phyloP scores from a whole-genome alignment of 2,113 vertebrate genomes.

The Struthio camelus region DNA sequence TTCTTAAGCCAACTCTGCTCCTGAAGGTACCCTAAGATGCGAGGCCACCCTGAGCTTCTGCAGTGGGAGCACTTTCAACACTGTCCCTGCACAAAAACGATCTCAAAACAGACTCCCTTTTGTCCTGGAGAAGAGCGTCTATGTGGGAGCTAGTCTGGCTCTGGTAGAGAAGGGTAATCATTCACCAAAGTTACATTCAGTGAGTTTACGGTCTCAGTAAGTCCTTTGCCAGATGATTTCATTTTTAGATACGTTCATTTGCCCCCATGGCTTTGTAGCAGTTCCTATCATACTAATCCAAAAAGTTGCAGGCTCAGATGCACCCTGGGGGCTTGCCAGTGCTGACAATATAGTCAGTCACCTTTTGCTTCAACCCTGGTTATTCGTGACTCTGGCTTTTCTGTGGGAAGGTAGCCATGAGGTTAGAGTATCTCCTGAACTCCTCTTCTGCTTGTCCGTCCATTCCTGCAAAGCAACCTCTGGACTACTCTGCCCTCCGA shows the following conservation, averaged over 20 bases:
- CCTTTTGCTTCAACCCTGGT: not conserved
- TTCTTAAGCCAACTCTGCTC: not conserved
- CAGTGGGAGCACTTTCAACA: not conserved
- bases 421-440: not conserved
- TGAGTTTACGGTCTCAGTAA: not conserved
- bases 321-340: not conserved
- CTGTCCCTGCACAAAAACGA: too few relatives aligned
- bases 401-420: rapidly evolving
- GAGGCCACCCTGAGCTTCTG: not conserved
- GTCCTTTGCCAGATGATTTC: not conserved
- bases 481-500: not conserved
- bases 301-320: not conserved
- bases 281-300: not conserved
- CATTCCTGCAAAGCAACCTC: not conserved
- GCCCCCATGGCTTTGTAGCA: not conserved
- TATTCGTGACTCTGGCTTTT: rapidly evolving
- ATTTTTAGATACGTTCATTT: not conserved
- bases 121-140: not conserved
- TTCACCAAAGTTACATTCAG: not conserved
- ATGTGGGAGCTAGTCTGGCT: not conserved
- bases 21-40: not conserved
- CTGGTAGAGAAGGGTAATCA: not conserved
- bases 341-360: not conserved
- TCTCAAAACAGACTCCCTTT: not conserved
- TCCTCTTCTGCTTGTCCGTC: not conserved